A percentile compares a stretch with the other conserved stretches of the same genome.
phyloP scores from a whole-genome alignment of 1,140 invertebrate genomes.

The Forficula auricularia region DNA sequence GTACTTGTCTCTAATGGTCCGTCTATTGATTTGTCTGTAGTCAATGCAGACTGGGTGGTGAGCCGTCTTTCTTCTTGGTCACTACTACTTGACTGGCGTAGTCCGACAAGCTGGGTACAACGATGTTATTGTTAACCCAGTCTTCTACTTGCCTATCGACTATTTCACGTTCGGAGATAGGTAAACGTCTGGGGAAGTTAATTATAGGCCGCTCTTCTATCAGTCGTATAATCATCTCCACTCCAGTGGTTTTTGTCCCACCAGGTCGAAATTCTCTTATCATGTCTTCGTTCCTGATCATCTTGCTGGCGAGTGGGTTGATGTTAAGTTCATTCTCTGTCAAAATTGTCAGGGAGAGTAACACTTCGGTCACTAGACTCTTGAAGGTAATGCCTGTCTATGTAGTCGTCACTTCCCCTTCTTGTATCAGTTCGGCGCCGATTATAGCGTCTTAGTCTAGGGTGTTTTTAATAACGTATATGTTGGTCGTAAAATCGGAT shows the following conservation, averaged over 20 bases:
- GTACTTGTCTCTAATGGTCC: constrained; percentile 9
- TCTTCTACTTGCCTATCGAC: constrained; percentile 6
- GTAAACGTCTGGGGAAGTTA: constrained; percentile 11
- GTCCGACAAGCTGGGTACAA: constrained; percentile 3
- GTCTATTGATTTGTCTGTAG: constrained; percentile 9
- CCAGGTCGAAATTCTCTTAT: constrained; percentile 4
- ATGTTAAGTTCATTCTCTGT: no score
- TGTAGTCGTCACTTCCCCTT: no score
- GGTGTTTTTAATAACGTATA: no score
- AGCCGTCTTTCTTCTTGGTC: constrained; percentile 3
- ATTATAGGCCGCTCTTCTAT: constrained; percentile 12
- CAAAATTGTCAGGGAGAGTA: no score
- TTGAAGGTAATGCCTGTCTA: no score
- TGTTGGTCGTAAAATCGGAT: no score
- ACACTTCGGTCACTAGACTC: no score
- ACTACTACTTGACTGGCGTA: constrained; percentile 12
- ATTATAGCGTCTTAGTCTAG: no score
- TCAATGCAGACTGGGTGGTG: constrained; percentile 9
- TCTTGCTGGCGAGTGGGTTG: no score
- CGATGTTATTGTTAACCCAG: neutral
- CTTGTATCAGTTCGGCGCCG: no score
- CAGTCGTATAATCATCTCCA: constrained; percentile 10
- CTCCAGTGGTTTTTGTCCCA: constrained; percentile 2
- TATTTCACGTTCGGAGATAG: constrained; percentile 10
- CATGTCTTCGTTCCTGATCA: neutral